Percentiles rank a stretch among this genome's conserved stretches.
Conservation (phyloP, 1,140 invertebrate genomes). For the Penaeus indicus region DNA sequence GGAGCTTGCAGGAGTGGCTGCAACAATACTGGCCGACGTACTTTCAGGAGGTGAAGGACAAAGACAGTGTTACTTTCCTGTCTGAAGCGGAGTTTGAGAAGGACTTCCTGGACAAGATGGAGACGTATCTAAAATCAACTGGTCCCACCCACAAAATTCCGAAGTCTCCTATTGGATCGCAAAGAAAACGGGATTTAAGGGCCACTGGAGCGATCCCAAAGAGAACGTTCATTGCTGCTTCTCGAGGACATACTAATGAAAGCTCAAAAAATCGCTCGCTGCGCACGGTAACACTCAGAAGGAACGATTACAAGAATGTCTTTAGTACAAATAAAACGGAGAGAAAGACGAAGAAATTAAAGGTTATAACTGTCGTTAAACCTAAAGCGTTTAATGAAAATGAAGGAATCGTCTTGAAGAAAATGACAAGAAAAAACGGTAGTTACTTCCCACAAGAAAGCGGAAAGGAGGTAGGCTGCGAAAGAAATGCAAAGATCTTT, state of each 20-base stretch:
- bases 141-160: background rate
- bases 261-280: background rate
- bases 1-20: constrained; percentile 30
- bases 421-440: too few relatives aligned
- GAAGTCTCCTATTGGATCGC: background rate
- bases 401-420: too few relatives aligned
- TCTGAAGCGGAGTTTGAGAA: constrained; percentile 21
- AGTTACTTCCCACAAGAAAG: too few relatives aligned
- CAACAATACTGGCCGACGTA: constrained; percentile 40
- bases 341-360: too few relatives aligned
- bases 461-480: too few relatives aligned
- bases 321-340: too few relatives aligned
- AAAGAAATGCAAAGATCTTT: too few relatives aligned
- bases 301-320: too few relatives aligned
- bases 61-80: background rate
- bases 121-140: background rate
- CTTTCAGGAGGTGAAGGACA: constrained; percentile 30
- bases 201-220: background rate
- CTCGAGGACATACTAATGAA: background rate
- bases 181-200: background rate
- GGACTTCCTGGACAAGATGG: constrained; percentile 27
- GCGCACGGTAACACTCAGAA: too few relatives aligned
- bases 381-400: too few relatives aligned
- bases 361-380: too few relatives aligned
- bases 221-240: background rate